phyloP scores from a whole-genome alignment of 2,888 invertebrate species.

The Hecatera dysodea region DNA sequence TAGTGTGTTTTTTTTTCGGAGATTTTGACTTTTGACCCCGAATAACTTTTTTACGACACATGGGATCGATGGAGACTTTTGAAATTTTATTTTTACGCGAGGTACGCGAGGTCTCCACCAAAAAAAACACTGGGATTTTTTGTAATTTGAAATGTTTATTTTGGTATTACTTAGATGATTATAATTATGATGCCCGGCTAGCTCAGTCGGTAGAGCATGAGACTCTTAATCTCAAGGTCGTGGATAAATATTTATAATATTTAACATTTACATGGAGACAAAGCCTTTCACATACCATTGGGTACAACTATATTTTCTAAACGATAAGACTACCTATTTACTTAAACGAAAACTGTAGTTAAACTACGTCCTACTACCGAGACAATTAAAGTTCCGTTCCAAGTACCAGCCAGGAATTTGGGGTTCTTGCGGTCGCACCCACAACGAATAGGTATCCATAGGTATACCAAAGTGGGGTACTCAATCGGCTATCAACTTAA shows the following conservation, averaged over 20 bases:
- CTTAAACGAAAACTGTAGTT: conserved; percentile 60
- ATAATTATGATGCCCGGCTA: too few species aligned
- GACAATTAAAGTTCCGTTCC: conserved; percentile 70
- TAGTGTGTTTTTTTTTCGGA: too few species aligned
- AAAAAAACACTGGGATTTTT: too few species aligned
- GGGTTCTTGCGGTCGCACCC: conserved; percentile 70
- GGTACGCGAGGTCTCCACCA: too few species aligned
- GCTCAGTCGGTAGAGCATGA: conserved; percentile 90
- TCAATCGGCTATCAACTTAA: conserved; percentile 78
- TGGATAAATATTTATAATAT: conserved; percentile 46
- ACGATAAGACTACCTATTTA: conserved; percentile 53
- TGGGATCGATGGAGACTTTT: too few species aligned
- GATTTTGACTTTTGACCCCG: too few species aligned
- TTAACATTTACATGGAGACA: neutral
- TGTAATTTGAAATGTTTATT: too few species aligned
- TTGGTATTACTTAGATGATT: too few species aligned
- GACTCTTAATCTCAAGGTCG: conserved; percentile 92
- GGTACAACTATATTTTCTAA: conserved; percentile 21
- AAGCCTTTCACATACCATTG: conserved; percentile 4
- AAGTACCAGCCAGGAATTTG: conserved; percentile 66
- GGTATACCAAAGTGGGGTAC: conserved; percentile 69
- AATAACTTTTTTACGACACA: too few species aligned
- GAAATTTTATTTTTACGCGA: too few species aligned
- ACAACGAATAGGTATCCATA: conserved; percentile 57
- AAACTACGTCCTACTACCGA: conserved; percentile 58